Evolutionary conservation across 2,113 vertebrate species (phyloP).

Genomic region (Trichomycterus rosablanca): DNA sequence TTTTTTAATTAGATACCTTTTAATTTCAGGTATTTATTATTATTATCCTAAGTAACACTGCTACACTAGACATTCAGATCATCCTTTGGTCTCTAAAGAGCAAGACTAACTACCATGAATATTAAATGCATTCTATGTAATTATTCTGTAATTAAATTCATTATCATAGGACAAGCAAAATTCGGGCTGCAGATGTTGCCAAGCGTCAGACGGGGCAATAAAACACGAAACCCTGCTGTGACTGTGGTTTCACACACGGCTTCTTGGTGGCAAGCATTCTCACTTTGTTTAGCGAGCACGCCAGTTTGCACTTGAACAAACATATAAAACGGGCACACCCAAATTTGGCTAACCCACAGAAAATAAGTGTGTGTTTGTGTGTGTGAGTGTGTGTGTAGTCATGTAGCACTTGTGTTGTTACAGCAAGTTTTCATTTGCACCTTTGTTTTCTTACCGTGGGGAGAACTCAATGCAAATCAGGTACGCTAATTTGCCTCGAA

Average conservation of each 20-base stretch:
- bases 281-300: conserved; percentile 17
- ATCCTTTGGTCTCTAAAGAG: neutral
- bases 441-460: conserved; percentile 8
- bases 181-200: conserved; percentile 1
- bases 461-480: conserved; percentile 13
- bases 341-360: conserved; percentile 21
- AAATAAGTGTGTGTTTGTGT: conserved; percentile 4
- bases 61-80: too few species aligned
- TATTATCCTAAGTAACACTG: too few species aligned
- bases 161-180: neutral
- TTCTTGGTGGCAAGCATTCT: neutral
- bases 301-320: conserved; percentile 29
- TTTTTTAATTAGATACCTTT: too few species aligned
- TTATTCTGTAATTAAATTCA: conserved; percentile 17
- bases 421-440: conserved; percentile 12
- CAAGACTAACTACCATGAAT: conserved; percentile 18
- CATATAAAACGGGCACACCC: conserved; percentile 20
- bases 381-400: neutral
- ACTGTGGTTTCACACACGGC: neutral
- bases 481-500: conserved; percentile 12
- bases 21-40: too few species aligned
- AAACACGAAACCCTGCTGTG: neutral
- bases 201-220: neutral
- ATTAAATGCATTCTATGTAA: conserved; percentile 26
- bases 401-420: conserved; percentile 16